Base-by-base conservation (phyloP, 1,140 invertebrate genomes). In the Meloidogyne chitwoodi region DNA sequence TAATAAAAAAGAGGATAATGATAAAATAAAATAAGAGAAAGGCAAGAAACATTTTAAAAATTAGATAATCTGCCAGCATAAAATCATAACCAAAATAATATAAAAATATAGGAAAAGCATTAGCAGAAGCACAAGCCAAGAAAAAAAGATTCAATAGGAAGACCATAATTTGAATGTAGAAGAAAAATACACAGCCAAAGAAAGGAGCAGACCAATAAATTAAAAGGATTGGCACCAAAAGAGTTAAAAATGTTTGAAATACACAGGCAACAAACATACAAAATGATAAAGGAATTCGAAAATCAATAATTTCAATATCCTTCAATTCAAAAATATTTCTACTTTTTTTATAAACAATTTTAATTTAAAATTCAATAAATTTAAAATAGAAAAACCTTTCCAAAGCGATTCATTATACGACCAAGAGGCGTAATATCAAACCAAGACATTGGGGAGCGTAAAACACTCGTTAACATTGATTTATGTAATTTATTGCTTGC, bases 391-490 rank as follows among this genome's bases (percentile, higher is more conserved):
- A n/a, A 56, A 19, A 86, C 76, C 76, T 90, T 86, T 10, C 85
- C 83, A 72, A 84, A 85, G 41, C 93, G 89, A 87, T 94, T 93
- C 63, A 94, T 87, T 63, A 93, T 91, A 75, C 91, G 89, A 10
- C 93, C 93, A 70, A 91, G 87, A 24, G 93, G 90, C 22, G 88
- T 91, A 14, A 86, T 84, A 65, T 91, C 89, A 83, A 93, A 95
- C 90, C 91, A 91, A 1, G 82, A 78, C 84, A 91, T 87, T 3
- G 90, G 89, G 2, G 91, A 90, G 85, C 91, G 91, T 84, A 96
- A 88, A 84, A 96, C 90, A 84, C 91, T 92, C 68, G 87, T 84
- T 85, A 96, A 90, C 88, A 96, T 91, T 76, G 90, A 84, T 79
- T 90, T 87, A 90, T 97, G 94, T 83, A 96, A 89, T 48, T 90